These are phyloP conservation scores for Chaetorhynchus papuensis DNA, from an alignment of 2,113 vertebrate genomes.

Conservation along the genomic window DNA sequence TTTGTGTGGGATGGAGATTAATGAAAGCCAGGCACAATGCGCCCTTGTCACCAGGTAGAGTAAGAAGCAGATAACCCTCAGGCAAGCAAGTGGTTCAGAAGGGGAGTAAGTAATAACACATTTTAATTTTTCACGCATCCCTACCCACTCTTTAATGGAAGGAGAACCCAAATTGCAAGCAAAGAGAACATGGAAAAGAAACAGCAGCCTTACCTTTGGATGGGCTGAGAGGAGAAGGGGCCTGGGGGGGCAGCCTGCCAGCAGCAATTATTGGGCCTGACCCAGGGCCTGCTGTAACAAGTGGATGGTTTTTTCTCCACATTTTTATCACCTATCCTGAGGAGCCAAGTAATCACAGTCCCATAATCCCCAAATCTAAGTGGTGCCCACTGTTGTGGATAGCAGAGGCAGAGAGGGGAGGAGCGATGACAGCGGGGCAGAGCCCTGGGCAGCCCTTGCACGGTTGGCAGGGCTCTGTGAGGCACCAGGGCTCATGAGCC, in stretches of 20 bases:
- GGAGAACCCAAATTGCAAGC: not conserved
- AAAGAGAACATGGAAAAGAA: not conserved
- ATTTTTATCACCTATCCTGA: not conserved
- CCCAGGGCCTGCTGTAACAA: not conserved
- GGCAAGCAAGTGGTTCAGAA: conserved; percentile 17
- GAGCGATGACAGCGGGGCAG: accelerated
- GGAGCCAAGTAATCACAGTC: not conserved
- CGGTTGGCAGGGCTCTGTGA: not conserved
- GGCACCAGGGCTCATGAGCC: accelerated
- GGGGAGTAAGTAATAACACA: conserved; percentile 41
- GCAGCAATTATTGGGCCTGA: accelerated
- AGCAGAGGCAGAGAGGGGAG: not conserved
- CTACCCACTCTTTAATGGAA: not conserved
- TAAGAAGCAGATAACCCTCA: conserved; percentile 30
- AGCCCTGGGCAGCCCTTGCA: not conserved
- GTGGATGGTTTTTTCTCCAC: not conserved
- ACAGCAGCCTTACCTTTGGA: not conserved
- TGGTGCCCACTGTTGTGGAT: not conserved
- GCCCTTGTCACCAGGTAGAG: conserved; percentile 14
- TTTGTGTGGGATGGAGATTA: conserved; percentile 45
- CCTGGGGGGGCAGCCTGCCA: not conserved
- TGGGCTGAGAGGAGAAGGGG: not conserved
- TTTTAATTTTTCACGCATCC: conserved; percentile 48
- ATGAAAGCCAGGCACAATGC: conserved; percentile 10
- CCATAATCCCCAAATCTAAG: accelerated